A percentile compares a stretch with the other conserved stretches of the same genome.
phyloP scores from a whole-genome alignment of 2,888 invertebrate genomes.

The Dynastes grantii region DNA sequence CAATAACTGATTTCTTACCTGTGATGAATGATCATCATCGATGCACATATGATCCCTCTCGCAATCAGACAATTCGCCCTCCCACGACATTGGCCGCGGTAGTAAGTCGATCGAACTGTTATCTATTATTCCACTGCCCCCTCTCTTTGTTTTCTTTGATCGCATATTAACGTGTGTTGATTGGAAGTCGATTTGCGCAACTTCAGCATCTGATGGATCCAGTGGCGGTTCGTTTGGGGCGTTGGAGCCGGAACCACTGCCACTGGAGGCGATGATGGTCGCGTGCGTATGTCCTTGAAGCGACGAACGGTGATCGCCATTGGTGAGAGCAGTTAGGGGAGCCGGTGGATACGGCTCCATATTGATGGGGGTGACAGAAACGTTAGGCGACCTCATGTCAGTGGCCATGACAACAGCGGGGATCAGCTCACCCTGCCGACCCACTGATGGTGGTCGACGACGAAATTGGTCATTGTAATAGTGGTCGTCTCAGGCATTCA shows the following conservation, averaged over 20 bases:
- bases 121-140: constrained; percentile 32
- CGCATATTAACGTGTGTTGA: constrained; percentile 66
- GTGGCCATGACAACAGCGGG: constrained; percentile 65
- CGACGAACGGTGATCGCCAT: constrained; percentile 54
- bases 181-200: constrained; percentile 84
- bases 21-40: constrained; percentile 62
- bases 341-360: constrained; percentile 68
- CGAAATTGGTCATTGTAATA: constrained; percentile 53
- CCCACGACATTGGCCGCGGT: constrained; percentile 94
- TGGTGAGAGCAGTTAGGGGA: constrained; percentile 58
- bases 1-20: constrained; percentile 35
- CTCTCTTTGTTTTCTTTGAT: constrained; percentile 62
- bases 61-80: constrained; percentile 92
- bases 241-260: constrained; percentile 24
- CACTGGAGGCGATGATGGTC: constrained; percentile 26
- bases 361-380: constrained; percentile 88
- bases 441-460: constrained; percentile 50
- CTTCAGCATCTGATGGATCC: constrained; percentile 85
- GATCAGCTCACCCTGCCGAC: constrained; percentile 67
- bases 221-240: constrained; percentile 59
- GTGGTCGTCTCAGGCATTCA: constrained; percentile 48
- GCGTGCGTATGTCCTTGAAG: constrained; percentile 48
- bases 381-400: constrained; percentile 73
- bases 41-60: constrained; percentile 72
- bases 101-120: constrained; percentile 62